Conservation (phyloP, 1,140 invertebrate species). For the Notospermus geniculatus region DNA sequence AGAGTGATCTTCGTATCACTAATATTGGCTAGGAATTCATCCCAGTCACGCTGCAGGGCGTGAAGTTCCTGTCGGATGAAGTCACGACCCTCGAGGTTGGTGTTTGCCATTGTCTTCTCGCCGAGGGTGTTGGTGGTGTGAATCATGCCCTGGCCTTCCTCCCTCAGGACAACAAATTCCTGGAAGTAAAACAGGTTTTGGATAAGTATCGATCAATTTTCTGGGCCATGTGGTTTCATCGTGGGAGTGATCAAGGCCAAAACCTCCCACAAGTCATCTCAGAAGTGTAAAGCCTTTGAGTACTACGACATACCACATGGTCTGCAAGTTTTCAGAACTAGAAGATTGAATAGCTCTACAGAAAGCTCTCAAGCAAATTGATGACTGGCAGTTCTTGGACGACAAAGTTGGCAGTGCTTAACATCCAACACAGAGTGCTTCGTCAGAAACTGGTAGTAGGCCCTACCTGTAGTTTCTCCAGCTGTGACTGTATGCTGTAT, state of each 20-base stretch:
- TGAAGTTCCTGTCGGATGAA: slow-evolving; percentile 82
- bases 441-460: not conserved
- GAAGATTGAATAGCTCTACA: not conserved
- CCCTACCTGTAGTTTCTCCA: slow-evolving; percentile 66
- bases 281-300: no score
- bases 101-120: slow-evolving; percentile 90
- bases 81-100: slow-evolving; percentile 80
- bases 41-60: slow-evolving; percentile 87
- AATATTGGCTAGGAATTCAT: slow-evolving; percentile 79
- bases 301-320: no score
- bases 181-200: no score
- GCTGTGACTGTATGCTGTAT: slow-evolving; percentile 77
- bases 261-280: no score
- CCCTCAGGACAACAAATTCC: slow-evolving; percentile 67
- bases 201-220: no score
- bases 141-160: slow-evolving; percentile 86
- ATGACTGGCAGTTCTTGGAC: not conserved
- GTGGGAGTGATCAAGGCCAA: no score
- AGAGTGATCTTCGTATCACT: slow-evolving; percentile 88
- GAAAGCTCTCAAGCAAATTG: not conserved
- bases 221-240: no score
- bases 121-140: slow-evolving; percentile 88
- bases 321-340: no score
- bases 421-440: no score
- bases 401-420: not conserved